Percentiles rank a stretch among this genome's conserved stretches.
Conservation (phyloP, 1,140 invertebrate genomes). For the Lucilia sericata region DNA sequence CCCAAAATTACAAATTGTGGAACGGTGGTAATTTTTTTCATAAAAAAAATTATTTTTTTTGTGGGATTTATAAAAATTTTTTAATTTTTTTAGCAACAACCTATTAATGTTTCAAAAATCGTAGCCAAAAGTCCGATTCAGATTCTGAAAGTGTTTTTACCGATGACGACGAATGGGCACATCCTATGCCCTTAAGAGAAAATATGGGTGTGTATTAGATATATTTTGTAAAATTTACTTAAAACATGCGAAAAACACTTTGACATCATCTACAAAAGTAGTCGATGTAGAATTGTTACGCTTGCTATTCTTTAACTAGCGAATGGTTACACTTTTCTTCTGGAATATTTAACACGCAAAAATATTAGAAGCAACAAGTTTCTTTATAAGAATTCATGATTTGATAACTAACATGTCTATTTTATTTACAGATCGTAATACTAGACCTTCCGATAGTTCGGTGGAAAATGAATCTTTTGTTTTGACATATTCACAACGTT, state of each 20-base stretch:
- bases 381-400: no score
- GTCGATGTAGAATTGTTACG: no score
- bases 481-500: conserved; percentile 72
- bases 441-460: conserved; percentile 70
- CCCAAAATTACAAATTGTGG: conserved; percentile 66
- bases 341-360: no score
- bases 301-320: no score
- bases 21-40: conserved; percentile 48
- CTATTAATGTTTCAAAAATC: conserved; percentile 50
- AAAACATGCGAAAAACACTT: no score
- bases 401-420: no score
- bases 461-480: conserved; percentile 72
- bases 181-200: conserved; percentile 62
- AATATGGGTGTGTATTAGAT: conserved; percentile 58
- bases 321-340: no score
- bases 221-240: no score
- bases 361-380: no score
- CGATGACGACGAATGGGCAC: conserved; percentile 72
- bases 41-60: not conserved
- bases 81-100: conserved; percentile 53
- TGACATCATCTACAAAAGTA: not conserved
- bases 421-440: conserved; percentile 59
- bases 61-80: not conserved
- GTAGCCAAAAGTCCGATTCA: conserved; percentile 69
- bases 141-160: conserved; percentile 74